Conservation (phyloP, 2,797 vertebrate species). For the Miopithecus talapoin region DNA sequence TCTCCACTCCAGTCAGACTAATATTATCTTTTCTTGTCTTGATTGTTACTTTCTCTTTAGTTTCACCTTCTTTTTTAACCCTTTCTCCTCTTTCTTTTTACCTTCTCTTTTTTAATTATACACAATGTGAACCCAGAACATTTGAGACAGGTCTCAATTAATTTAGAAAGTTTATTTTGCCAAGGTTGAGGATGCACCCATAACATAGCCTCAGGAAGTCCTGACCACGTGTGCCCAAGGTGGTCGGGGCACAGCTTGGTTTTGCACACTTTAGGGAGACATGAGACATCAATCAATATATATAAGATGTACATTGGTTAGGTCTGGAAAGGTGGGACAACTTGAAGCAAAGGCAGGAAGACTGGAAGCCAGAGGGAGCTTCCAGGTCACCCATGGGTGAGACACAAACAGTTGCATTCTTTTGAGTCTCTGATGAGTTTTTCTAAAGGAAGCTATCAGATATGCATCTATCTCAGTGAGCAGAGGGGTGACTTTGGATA, state of each 20-base stretch:
- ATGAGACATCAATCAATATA: neutral
- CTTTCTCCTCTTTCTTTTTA: neutral
- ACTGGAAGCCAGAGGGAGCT: neutral
- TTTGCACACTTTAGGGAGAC: neutral
- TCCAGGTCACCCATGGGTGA: no score
- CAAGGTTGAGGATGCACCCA: neutral
- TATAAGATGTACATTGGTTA: neutral
- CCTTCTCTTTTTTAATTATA: neutral
- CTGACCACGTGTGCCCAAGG: neutral
- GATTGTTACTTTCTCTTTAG: neutral
- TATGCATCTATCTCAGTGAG: neutral
- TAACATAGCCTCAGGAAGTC: neutral
- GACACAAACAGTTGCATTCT: no score
- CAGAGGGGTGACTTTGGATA: neutral
- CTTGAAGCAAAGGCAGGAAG: neutral
- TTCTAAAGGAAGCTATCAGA: neutral
- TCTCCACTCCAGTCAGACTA: neutral
- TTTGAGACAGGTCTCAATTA: no score
- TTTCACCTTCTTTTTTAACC: neutral
- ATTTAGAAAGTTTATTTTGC: neutral
- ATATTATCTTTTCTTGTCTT: neutral
- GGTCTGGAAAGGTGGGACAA: fast-evolving
- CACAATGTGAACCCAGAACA: neutral
- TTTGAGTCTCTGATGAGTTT: no score
- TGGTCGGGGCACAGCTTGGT: neutral